These are phyloP conservation scores for Trematocara variabile DNA, from an alignment of 2,113 vertebrate genomes.

Conservation along the genomic window DNA sequence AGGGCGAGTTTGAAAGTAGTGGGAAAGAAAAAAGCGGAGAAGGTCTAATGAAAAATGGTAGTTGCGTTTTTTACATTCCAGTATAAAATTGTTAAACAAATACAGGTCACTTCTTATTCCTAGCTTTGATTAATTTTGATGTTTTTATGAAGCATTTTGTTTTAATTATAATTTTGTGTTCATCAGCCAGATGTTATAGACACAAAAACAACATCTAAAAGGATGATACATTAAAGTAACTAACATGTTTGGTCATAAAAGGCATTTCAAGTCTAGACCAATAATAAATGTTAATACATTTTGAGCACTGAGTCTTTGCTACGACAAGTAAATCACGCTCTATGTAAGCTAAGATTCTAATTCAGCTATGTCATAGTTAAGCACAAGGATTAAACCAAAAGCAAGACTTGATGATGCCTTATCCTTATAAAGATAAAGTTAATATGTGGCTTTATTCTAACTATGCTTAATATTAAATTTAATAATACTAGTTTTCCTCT, in stretches of 20 bases:
- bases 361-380: background rate
- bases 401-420: background rate
- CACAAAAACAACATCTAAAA: background rate
- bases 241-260: background rate
- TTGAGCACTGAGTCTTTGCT: background rate
- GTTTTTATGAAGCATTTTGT: background rate
- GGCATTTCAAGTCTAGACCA: background rate
- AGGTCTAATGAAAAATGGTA: background rate
- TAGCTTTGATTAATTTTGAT: background rate
- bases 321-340: background rate
- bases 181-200: background rate
- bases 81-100: background rate
- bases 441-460: background rate
- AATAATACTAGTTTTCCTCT: background rate
- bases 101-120: fast-evolving
- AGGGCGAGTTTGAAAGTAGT: background rate
- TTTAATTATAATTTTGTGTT: background rate
- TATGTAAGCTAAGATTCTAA: background rate
- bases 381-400: background rate
- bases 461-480: background rate
- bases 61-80: background rate
- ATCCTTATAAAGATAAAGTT: background rate
- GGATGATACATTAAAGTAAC: background rate
- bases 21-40: background rate
- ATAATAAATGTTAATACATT: background rate